phyloP scores from a whole-genome alignment of 2,113 vertebrate species.

The Apeltes quadracus region DNA sequence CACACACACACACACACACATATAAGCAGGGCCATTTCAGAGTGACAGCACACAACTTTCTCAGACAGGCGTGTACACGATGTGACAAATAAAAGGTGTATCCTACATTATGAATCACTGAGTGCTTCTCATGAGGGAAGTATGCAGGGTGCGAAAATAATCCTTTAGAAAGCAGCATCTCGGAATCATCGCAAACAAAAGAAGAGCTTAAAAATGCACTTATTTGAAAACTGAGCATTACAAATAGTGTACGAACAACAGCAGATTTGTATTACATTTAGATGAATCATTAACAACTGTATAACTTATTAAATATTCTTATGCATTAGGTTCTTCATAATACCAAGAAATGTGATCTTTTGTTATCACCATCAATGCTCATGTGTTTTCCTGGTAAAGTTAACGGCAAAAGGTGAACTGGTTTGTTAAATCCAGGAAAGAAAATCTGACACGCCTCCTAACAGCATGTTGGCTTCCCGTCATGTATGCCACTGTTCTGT shows the following conservation, averaged over 20 bases:
- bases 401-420: slow-evolving; percentile 52
- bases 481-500: slow-evolving; percentile 13
- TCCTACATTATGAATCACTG: slow-evolving; percentile 57
- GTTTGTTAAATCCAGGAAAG: slow-evolving; percentile 62
- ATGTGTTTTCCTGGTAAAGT: slow-evolving; percentile 10
- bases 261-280: background rate
- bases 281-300: background rate
- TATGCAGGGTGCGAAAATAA: background rate
- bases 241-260: too few species aligned
- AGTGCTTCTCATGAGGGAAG: slow-evolving; percentile 28
- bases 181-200: background rate
- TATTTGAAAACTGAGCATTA: background rate
- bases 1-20: slow-evolving; percentile 8
- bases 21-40: background rate
- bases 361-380: background rate
- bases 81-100: slow-evolving; percentile 51
- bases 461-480: slow-evolving; percentile 7
- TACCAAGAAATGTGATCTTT: background rate
- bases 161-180: background rate
- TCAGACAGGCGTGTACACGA: slow-evolving; percentile 25
- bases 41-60: slow-evolving; percentile 36
- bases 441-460: slow-evolving; percentile 7
- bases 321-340: background rate
- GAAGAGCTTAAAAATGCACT: background rate
- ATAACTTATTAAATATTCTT: background rate